Conservation (phyloP, 2,797 vertebrate species). For the Anniella stebbinsi region DNA sequence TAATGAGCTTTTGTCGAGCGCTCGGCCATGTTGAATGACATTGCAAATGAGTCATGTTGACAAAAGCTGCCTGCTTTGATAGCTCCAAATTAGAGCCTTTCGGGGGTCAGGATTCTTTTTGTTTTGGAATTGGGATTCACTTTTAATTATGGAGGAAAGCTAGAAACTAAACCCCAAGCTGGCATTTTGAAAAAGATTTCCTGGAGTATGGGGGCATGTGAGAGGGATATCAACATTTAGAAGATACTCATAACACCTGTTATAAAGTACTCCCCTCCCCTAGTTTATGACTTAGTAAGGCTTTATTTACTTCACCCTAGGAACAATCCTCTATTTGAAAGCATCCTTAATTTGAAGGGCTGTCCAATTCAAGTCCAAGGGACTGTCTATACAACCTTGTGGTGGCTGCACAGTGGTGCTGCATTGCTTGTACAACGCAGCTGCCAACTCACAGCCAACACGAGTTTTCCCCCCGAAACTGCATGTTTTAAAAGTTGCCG, state of each 20-base stretch:
- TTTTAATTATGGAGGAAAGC: constrained; percentile 50
- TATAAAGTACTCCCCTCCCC: constrained; percentile 25
- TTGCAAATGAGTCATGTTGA: constrained; percentile 53
- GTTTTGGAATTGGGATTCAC: constrained; percentile 33
- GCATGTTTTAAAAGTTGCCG: too few species aligned
- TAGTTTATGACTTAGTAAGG: background rate
- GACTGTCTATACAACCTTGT: too few species aligned
- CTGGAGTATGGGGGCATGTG: background rate
- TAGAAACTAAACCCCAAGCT: constrained; percentile 38
- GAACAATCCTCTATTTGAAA: background rate
- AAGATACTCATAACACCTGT: constrained; percentile 15
- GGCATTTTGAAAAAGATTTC: constrained; percentile 37
- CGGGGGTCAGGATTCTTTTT: constrained; percentile 65
- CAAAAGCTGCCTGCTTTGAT: constrained; percentile 63
- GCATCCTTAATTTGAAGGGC: background rate
- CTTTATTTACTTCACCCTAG: background rate
- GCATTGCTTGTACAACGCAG: too few species aligned
- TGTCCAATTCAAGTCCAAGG: background rate
- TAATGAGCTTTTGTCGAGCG: constrained; percentile 68
- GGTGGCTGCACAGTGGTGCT: too few species aligned
- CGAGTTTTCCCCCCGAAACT: too few species aligned
- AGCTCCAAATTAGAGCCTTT: constrained; percentile 61
- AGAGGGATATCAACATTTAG: background rate
- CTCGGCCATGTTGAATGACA: constrained; percentile 48
- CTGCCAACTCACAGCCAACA: too few species aligned